Evolutionary conservation across 92 coral and sea anemone species (phyloP).

Genomic region (Siderastrea radians): DNA sequence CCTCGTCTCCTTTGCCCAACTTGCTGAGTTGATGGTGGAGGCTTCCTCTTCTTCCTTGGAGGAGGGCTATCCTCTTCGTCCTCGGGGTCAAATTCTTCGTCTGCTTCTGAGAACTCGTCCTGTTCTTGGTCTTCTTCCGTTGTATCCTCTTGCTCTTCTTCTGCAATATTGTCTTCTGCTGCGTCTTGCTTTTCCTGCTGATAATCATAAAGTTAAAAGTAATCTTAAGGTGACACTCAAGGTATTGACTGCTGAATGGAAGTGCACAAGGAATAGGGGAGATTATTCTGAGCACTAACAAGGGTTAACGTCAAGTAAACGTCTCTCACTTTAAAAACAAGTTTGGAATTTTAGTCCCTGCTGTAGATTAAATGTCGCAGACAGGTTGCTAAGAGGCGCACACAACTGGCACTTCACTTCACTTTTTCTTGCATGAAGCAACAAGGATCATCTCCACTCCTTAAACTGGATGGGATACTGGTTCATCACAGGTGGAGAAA

Average conservation of each 20-base stretch:
- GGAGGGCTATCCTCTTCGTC: slow-evolving; percentile 42
- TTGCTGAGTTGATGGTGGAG: neutral
- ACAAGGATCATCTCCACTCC: no score
- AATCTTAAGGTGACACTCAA: neutral
- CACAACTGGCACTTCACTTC: no score
- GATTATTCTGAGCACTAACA: no score
- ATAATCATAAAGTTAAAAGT: neutral
- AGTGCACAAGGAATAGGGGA: neutral
- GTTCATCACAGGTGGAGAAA: no score
- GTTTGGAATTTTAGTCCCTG: no score
- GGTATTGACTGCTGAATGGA: neutral
- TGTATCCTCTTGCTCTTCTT: slow-evolving; percentile 19
- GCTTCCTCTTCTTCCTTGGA: slow-evolving; percentile 36
- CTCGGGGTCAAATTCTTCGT: slow-evolving; percentile 38
- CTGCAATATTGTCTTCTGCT: slow-evolving; percentile 16
- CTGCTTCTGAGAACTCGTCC: slow-evolving; percentile 33
- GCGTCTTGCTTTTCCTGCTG: slow-evolving; percentile 63
- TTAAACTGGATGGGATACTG: no score
- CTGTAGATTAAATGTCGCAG: no score
- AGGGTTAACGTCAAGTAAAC: no score
- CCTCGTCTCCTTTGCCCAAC: slow-evolving; percentile 33
- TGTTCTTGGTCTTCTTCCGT: slow-evolving; percentile 41
- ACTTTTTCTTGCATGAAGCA: no score
- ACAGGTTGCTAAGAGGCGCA: no score
- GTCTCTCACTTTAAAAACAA: no score